phyloP scores from a whole-genome alignment of 2,888 invertebrate species.

The Ormyrus rosae region DNA sequence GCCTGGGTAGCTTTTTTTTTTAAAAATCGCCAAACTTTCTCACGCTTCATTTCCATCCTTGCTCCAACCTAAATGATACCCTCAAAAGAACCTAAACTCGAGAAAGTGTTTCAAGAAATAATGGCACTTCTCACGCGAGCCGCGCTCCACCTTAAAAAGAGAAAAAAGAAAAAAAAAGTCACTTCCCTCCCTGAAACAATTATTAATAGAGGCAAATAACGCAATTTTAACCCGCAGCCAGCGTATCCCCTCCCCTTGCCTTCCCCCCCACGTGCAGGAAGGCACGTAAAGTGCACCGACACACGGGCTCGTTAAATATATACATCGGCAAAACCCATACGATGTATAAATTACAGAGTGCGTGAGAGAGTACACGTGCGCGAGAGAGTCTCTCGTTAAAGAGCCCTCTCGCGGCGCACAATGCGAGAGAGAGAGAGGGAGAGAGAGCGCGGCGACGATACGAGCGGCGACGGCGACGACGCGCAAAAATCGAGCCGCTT shows the following conservation, averaged over 20 bases:
- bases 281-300: neutral
- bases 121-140: neutral
- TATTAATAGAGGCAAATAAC: constrained; percentile 28
- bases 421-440: constrained; percentile 8
- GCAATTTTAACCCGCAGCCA: constrained; percentile 14
- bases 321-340: constrained; percentile 30
- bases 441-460: constrained; percentile 15
- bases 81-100: no score
- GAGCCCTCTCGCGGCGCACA: neutral
- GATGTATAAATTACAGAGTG: constrained; percentile 48
- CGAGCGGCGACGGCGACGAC: neutral
- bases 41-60: no score
- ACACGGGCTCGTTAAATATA: constrained; percentile 35
- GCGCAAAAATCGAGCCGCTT: neutral
- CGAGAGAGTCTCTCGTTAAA: constrained; percentile 13
- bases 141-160: neutral
- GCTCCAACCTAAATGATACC: no score
- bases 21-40: no score
- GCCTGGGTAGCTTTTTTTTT: no score
- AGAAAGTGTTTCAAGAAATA: neutral
- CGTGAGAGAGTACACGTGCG: constrained; percentile 14
- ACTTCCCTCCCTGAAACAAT: constrained; percentile 9
- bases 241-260: no score
- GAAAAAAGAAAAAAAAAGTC: neutral
- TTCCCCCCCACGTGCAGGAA: neutral